A percentile compares a stretch with the other conserved stretches of the same genome.
Conservation (phyloP, 1,140 invertebrate species). For the Ditylenchus dipsaci region DNA sequence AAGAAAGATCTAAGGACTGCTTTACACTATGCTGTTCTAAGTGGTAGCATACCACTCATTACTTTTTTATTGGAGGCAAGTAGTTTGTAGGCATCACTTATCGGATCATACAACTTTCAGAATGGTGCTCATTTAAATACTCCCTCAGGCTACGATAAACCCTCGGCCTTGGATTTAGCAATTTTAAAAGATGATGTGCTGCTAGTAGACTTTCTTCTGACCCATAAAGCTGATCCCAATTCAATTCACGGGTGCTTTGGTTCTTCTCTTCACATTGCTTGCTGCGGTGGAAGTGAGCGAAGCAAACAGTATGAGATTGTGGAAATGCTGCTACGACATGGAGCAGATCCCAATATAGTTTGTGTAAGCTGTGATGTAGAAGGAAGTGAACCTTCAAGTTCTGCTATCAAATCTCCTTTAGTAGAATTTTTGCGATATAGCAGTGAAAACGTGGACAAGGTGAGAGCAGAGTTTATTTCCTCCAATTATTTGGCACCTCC, state of each 20-base stretch:
- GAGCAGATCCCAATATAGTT: slow-evolving; percentile 27
- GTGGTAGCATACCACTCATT: slow-evolving; percentile 17
- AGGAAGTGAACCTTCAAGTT: slow-evolving; percentile 21
- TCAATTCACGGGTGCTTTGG: slow-evolving; percentile 18
- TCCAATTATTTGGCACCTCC: too few relatives aligned
- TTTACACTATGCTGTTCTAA: slow-evolving; percentile 39
- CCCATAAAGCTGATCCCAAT: slow-evolving; percentile 27
- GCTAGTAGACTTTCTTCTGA: slow-evolving; percentile 26
- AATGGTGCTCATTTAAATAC: slow-evolving; percentile 32
- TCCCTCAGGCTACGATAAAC: slow-evolving; percentile 24
- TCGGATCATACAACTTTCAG: background rate
- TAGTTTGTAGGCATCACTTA: background rate
- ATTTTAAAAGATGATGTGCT: slow-evolving; percentile 22
- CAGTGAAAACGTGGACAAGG: background rate
- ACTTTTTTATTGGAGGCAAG: slow-evolving; percentile 34
- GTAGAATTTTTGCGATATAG: slow-evolving; percentile 15
- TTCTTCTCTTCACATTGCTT: slow-evolving; percentile 29
- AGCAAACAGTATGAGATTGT: slow-evolving; percentile 29
- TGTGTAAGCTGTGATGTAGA: slow-evolving; percentile 7
- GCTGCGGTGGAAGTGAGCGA: slow-evolving; percentile 9
- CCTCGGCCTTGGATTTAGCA: slow-evolving; percentile 28
- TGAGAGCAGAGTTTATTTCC: too few relatives aligned
- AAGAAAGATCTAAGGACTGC: slow-evolving; percentile 28
- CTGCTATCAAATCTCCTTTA: slow-evolving; percentile 31
- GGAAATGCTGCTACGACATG: slow-evolving; percentile 27